A percentile compares a stretch with the other conserved stretches of the same genome.
Conservation (phyloP, 1,140 invertebrate species). For the Diploscapter pachys region DNA sequence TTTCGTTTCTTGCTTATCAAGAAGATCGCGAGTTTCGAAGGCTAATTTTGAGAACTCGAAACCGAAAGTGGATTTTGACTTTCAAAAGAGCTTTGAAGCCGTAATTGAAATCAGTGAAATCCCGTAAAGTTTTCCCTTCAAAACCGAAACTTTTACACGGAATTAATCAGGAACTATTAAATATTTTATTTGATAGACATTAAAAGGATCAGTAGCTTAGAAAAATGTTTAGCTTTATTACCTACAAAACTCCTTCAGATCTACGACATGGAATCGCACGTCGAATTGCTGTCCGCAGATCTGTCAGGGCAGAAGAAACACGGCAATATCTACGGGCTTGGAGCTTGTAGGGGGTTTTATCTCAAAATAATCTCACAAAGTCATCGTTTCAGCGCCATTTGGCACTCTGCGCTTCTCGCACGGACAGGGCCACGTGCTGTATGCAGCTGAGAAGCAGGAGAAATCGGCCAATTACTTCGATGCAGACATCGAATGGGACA, state of each 20-base stretch:
- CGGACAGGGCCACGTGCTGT: conserved; percentile 46
- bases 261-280: conserved; percentile 22
- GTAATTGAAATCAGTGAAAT: too few species aligned
- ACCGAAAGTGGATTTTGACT: not conserved
- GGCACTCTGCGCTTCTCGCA: conserved; percentile 44
- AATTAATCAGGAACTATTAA: too few species aligned
- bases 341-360: conserved; percentile 13
- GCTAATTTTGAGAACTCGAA: not conserved
- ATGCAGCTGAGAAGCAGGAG: conserved; percentile 39
- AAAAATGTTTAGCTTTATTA: not conserved
- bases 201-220: too few species aligned
- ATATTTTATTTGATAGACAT: too few species aligned
- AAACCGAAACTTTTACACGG: not conserved
- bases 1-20: not conserved
- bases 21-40: not conserved
- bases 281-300: conserved; percentile 38
- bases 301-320: conserved; percentile 48
- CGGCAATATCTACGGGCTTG: conserved; percentile 38
- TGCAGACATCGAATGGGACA: conserved; percentile 50
- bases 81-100: too few species aligned
- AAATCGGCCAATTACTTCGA: conserved; percentile 51
- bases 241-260: conserved; percentile 22
- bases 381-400: conserved; percentile 34
- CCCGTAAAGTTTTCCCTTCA: not conserved
- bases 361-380: conserved; percentile 1